phyloP scores from a whole-genome alignment of 2,888 invertebrate species.

The Calliscelio sp. region DNA sequence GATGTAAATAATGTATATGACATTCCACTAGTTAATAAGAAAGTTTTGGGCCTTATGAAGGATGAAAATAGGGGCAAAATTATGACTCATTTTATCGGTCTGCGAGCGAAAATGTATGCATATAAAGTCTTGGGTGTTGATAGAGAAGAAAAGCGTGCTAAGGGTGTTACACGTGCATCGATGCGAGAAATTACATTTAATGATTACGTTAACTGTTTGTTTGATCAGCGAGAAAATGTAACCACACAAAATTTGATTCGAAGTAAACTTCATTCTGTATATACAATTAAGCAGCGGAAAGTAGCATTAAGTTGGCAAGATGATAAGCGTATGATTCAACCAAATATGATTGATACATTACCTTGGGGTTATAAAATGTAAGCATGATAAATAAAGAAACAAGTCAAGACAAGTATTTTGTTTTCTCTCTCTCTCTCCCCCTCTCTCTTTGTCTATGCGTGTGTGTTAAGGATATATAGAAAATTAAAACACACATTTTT shows the following conservation, averaged over 20 bases:
- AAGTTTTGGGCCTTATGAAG: no score
- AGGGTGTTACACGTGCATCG: slow-evolving; percentile 70
- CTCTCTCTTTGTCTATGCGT: no score
- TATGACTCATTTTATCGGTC: slow-evolving; percentile 78
- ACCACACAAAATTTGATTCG: slow-evolving; percentile 40
- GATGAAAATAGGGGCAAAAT: slow-evolving; percentile 79
- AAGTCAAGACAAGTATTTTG: no score
- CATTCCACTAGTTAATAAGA: no score
- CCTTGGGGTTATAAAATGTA: no score
- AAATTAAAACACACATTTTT: no score
- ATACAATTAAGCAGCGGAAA: slow-evolving; percentile 25
- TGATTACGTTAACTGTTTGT: slow-evolving; percentile 59
- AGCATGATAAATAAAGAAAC: no score
- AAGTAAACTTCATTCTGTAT: slow-evolving; percentile 30
- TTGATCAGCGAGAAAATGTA: not conserved
- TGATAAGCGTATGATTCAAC: no score
- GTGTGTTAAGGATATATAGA: no score
- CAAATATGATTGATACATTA: no score
- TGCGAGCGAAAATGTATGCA: slow-evolving; percentile 68
- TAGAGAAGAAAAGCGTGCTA: slow-evolving; percentile 70
- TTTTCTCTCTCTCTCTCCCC: no score
- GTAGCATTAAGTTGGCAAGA: slow-evolving; percentile 41
- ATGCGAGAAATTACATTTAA: slow-evolving; percentile 63
- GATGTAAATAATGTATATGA: slow-evolving; percentile 75
- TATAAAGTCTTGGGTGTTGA: slow-evolving; percentile 62